phyloP scores from a whole-genome alignment of 2,797 vertebrate species.

The Merluccius polli region DNA sequence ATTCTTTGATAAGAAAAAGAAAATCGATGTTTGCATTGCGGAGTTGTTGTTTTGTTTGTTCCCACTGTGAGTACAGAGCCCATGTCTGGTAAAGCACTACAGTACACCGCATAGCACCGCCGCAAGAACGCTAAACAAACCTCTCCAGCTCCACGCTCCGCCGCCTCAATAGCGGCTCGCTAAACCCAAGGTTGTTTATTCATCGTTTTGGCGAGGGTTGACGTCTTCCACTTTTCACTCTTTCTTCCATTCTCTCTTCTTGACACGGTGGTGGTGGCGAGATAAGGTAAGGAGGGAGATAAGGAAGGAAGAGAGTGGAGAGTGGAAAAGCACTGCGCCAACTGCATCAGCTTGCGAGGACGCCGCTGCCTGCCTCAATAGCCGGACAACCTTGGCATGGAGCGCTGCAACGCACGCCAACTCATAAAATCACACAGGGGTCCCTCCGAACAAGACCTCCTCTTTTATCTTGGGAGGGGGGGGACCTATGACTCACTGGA shows the following conservation, averaged over 20 bases:
- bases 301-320: background rate
- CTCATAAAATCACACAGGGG: conserved; percentile 21
- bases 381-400: conserved; percentile 43
- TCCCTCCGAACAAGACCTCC: conserved; percentile 17
- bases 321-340: background rate
- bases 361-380: conserved; percentile 15
- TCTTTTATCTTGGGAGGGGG: conserved; percentile 5
- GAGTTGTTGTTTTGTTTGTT: conserved; percentile 29
- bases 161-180: too few relatives aligned
- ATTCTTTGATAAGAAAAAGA: conserved; percentile 64
- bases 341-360: background rate
- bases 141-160: too few relatives aligned
- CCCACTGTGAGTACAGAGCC: conserved; percentile 50
- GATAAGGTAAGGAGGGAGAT: too few relatives aligned
- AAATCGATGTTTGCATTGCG: conserved; percentile 57
- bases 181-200: background rate
- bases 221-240: background rate
- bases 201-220: background rate
- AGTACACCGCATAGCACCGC: too few relatives aligned
- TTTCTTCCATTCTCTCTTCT: background rate
- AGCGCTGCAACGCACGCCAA: conserved; percentile 32
- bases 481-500: background rate
- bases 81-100: background rate
- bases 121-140: too few relatives aligned
- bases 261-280: too few relatives aligned